Base-by-base conservation (phyloP, 2,888 invertebrate species). In the Athetis lepigone region DNA sequence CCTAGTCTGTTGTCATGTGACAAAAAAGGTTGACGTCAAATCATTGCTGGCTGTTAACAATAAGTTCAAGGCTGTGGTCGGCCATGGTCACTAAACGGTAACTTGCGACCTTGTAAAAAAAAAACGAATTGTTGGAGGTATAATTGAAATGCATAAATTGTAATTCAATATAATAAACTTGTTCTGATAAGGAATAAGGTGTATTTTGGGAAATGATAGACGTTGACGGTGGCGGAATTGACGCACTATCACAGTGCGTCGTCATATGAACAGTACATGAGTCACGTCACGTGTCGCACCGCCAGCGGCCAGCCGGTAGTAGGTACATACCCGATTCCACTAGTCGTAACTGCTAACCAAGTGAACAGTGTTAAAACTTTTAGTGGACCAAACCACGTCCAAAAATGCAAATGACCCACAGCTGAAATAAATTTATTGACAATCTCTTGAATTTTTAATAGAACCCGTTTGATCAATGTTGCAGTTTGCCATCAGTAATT, bases 51-150 rank as follows among this genome's bases (percentile, higher is more conserved):
- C 58, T 27, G 49, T 33, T 46, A 25, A 47, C 46, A 79, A 61
- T 77, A 68, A 77, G 80, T 80, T 75, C 80, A 79, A 77, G 79
- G 59, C 9, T 40, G 21, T 58, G 21, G 40, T 1, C 45, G 39
- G 58, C 58, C 75, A 52, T 58, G 55, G 58, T 50, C 55, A 61
- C 42, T 56, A 49, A 49, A 60, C 46, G 51, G 43, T 50, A 51
- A 40, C 37, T 39, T 46, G 18, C 37, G 55, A 52, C 72, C 75
- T 75, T 76, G 76, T 33, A n/a, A 7, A 47, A 27, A 47, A 27
- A 25, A 37, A 40, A 40, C 11, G 0, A 46, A n/a, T 49, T 27
- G 13, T 27, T 29, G 21, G 43, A 8, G 6, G 27, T 9, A 19
- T 19, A 2, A 18, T 55, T 23, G 43, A 16, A 21, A 25, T 39